These are phyloP conservation scores for Eubucco bourcierii DNA, from an alignment of 2,113 vertebrate genomes.

Conservation along the genomic window DNA sequence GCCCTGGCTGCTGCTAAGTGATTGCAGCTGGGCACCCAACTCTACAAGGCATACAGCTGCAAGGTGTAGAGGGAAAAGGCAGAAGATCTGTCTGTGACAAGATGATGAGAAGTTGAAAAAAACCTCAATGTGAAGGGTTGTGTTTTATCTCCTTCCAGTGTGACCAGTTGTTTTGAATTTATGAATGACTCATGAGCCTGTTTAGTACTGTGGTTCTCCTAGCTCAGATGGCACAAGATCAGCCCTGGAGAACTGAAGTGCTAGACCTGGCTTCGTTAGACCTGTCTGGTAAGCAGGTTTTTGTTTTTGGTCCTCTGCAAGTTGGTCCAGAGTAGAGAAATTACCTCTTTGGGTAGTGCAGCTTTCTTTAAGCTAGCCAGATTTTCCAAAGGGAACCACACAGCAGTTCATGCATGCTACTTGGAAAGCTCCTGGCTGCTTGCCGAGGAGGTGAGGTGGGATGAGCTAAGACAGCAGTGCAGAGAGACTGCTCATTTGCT, in stretches of 20 bases:
- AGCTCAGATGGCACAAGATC: background rate
- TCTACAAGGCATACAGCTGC: background rate
- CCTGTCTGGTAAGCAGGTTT: background rate
- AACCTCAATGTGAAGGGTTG: background rate
- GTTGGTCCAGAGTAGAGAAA: background rate
- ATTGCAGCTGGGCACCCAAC: background rate
- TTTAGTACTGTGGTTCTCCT: background rate
- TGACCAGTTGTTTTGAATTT: background rate
- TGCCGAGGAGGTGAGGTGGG: background rate
- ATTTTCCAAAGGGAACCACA: background rate
- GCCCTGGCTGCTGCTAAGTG: background rate
- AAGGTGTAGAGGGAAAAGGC: background rate
- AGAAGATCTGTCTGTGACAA: background rate
- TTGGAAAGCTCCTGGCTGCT: background rate
- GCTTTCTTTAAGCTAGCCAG: background rate
- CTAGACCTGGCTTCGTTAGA: background rate
- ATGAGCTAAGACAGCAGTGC: background rate
- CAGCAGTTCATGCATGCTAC: background rate
- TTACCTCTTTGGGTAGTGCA: background rate
- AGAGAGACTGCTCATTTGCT: background rate
- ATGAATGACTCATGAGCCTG: background rate
- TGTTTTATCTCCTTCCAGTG: slow-evolving; percentile 1
- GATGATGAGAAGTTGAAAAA: background rate
- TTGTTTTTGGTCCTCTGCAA: background rate
- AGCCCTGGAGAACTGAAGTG: background rate